Evolutionary conservation across 2,113 vertebrate genomes (phyloP).

Genomic region (Corapipo altera): DNA sequence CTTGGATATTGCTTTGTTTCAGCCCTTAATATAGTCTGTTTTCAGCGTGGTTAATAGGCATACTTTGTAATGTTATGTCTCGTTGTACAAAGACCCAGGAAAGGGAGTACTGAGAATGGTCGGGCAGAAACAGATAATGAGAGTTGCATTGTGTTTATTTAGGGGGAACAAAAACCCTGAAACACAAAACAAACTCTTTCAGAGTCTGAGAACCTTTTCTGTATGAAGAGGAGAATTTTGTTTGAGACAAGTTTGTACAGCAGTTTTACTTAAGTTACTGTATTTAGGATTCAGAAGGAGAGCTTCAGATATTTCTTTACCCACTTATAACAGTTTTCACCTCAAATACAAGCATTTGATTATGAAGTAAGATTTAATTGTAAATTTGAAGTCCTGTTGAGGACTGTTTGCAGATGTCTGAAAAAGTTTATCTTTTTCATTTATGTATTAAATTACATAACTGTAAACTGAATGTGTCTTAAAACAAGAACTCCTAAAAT

Average conservation of each 20-base stretch:
- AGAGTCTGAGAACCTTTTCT: background rate
- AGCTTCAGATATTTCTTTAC: background rate
- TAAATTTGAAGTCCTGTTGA: background rate
- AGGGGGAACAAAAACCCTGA: background rate
- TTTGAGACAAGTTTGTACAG: background rate
- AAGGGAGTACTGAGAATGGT: background rate
- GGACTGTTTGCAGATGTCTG: background rate
- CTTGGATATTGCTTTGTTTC: background rate
- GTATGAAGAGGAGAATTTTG: background rate
- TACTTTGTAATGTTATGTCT: background rate
- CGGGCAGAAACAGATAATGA: background rate
- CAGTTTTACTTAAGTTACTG: background rate
- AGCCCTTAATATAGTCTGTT: background rate
- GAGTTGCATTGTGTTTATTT: background rate
- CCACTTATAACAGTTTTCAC: background rate
- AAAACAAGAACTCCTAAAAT: background rate
- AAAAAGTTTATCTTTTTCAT: background rate
- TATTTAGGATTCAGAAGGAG: background rate
- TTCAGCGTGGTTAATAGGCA: rapidly evolving
- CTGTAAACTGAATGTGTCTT: background rate
- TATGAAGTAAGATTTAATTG: background rate
- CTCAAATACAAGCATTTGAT: background rate
- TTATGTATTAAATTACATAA: background rate
- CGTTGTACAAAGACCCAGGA: background rate
- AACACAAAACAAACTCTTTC: background rate